phyloP scores from a whole-genome alignment of 2,113 vertebrate species.

The Lichenostomus cassidix region DNA sequence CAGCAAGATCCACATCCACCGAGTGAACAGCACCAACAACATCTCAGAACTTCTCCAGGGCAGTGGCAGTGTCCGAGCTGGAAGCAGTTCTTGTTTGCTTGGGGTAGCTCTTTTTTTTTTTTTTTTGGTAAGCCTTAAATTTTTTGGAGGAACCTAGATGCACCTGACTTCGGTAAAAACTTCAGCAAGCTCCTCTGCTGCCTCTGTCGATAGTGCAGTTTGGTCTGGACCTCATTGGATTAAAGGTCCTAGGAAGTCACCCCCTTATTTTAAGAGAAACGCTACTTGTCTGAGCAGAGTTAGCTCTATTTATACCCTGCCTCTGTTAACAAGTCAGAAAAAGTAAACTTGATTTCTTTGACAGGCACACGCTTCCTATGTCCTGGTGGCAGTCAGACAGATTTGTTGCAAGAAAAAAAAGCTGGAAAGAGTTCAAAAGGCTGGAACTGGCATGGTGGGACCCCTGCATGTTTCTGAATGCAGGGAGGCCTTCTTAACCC shows the following conservation, averaged over 20 bases:
- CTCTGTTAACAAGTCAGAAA: slow-evolving; percentile 77
- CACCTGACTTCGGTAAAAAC: slow-evolving; percentile 62
- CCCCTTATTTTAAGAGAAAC: slow-evolving; percentile 73
- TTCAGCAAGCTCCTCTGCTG: slow-evolving; percentile 45
- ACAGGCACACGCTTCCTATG: slow-evolving; percentile 81
- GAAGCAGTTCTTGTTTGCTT: not conserved
- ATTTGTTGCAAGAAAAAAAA: slow-evolving; percentile 81
- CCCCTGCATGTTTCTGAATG: slow-evolving; percentile 91
- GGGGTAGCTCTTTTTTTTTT: not conserved
- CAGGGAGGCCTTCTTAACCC: slow-evolving; percentile 88
- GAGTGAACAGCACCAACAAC: slow-evolving; percentile 77
- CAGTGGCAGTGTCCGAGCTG: slow-evolving; percentile 14
- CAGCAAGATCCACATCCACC: slow-evolving; percentile 80
- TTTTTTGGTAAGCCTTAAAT: not conserved
- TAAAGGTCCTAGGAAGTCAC: slow-evolving; percentile 69
- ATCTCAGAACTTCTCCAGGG: slow-evolving; percentile 68
- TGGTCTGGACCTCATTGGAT: slow-evolving; percentile 67
- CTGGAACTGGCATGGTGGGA: slow-evolving; percentile 85
- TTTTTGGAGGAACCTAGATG: not conserved
- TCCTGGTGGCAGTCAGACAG: slow-evolving; percentile 82
- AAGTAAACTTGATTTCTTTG: slow-evolving; percentile 79
- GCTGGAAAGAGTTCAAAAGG: slow-evolving; percentile 87
- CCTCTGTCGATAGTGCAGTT: slow-evolving; percentile 39
- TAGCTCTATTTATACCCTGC: slow-evolving; percentile 82
- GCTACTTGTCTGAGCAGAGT: slow-evolving; percentile 70